A percentile compares a stretch with the other conserved stretches of the same genome.
These are phyloP conservation scores for Bombyx mori DNA, from an alignment of 1,140 invertebrate genomes.

Conservation along the genomic window DNA sequence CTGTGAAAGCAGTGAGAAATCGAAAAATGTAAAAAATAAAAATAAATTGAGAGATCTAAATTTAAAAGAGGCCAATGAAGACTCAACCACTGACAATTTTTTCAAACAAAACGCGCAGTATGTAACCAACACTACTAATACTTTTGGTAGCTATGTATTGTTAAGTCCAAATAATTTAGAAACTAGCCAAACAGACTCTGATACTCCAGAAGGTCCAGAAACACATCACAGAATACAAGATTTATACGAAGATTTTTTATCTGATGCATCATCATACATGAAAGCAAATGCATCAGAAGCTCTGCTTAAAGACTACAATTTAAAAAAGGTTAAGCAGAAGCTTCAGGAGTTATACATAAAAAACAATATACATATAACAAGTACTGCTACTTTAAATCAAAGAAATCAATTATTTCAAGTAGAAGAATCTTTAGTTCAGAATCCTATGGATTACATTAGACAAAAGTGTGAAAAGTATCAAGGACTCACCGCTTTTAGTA, in stretches of 20 bases:
- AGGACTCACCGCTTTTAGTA: no score
- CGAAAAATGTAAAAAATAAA: no score
- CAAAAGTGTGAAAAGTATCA: no score
- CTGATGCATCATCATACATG: constrained; percentile 26
- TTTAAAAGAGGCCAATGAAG: no score
- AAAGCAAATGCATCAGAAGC: constrained; percentile 15
- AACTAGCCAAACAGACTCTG: neutral
- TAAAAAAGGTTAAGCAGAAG: neutral
- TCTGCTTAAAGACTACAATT: neutral
- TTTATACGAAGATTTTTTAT: constrained; percentile 32
- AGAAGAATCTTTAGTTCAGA: constrained; percentile 10
- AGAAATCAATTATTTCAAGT: constrained; percentile 1
- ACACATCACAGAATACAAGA: constrained; percentile 9
- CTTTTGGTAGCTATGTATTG: no score
- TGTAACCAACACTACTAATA: no score
- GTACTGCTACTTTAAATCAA: constrained; percentile 3
- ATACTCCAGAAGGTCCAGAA: neutral
- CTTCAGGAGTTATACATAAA: neutral
- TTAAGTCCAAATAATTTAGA: no score
- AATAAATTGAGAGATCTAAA: no score
- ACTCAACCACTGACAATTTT: no score
- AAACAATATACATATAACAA: neutral
- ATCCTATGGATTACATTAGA: constrained; percentile 20
- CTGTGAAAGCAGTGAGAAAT: no score
- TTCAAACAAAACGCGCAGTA: no score